A percentile compares a stretch with the other conserved stretches of the same genome.
These are phyloP conservation scores for Poeciliopsis infans DNA, from an alignment of 2,797 vertebrate species.

Conservation along the genomic window DNA sequence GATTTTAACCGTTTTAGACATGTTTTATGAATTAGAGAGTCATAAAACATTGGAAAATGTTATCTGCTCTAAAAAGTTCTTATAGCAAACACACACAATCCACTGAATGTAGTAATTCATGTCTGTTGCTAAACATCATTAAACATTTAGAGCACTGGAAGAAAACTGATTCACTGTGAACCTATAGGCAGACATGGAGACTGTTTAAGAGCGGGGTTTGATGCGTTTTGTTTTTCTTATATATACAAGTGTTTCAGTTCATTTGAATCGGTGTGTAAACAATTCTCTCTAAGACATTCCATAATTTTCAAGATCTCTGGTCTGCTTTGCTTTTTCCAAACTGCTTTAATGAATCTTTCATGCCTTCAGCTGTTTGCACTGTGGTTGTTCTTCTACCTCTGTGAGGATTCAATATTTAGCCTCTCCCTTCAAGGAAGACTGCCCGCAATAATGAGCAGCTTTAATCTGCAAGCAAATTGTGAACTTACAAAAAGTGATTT, in stretches of 20 bases:
- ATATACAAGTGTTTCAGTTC: background rate
- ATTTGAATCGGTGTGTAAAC: background rate
- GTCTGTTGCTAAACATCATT: background rate
- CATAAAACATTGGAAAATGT: background rate
- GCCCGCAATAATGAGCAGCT: background rate
- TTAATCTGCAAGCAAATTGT: background rate
- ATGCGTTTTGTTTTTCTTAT: background rate
- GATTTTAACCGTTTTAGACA: too few relatives aligned
- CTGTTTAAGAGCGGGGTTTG: background rate
- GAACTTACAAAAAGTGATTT: background rate
- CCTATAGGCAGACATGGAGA: background rate
- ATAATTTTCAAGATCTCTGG: background rate
- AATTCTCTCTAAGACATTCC: constrained; percentile 1
- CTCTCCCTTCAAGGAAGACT: background rate
- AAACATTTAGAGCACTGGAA: background rate
- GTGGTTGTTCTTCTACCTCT: background rate
- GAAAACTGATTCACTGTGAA: constrained; percentile 6
- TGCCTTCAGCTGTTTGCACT: background rate
- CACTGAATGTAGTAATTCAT: background rate
- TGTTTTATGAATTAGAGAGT: background rate
- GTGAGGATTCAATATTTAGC: background rate
- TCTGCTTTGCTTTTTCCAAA: background rate
- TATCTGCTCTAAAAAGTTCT: background rate
- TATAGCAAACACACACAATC: background rate
- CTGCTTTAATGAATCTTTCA: background rate